Conservation (phyloP, 2,797 vertebrate genomes). For the Crenichthys baileyi region DNA sequence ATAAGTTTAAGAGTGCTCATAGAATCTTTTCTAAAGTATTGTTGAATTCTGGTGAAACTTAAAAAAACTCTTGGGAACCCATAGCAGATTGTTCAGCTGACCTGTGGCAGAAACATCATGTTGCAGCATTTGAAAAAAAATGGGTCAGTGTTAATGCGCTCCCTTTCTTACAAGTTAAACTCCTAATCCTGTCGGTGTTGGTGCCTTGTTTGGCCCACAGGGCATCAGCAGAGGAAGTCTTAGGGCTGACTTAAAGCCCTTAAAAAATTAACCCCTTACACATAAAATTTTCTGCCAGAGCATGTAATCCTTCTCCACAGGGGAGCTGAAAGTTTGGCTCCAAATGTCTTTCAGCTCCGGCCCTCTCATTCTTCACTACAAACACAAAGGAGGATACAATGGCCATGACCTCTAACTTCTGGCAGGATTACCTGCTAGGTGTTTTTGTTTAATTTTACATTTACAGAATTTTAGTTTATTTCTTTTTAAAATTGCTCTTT, state of each 20-base stretch:
- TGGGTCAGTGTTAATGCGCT: background rate
- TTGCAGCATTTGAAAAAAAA: background rate
- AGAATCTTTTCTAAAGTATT: background rate
- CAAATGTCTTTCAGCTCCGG: constrained; percentile 8
- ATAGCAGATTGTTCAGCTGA: background rate
- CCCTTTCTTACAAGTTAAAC: background rate
- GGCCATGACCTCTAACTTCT: constrained; percentile 84
- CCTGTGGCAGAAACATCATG: background rate
- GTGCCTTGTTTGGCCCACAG: constrained; percentile 4
- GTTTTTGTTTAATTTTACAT: background rate
- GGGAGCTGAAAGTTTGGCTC: constrained; percentile 23
- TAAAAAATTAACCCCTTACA: constrained; percentile 41
- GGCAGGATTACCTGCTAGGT: constrained; percentile 64
- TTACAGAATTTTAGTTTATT: background rate
- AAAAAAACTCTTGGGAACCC: background rate
- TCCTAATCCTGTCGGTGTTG: background rate
- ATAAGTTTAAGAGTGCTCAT: background rate
- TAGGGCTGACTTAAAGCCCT: constrained; percentile 22
- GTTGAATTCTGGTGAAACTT: background rate
- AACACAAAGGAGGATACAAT: constrained; percentile 80
- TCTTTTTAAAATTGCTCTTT: background rate
- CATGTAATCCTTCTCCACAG: constrained; percentile 39
- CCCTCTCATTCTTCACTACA: constrained; percentile 87
- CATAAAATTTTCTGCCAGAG: constrained; percentile 38
- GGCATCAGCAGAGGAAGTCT: constrained; percentile 37